phyloP scores from a whole-genome alignment of 2,113 vertebrate genomes.

The Illadopsis cleaveri region DNA sequence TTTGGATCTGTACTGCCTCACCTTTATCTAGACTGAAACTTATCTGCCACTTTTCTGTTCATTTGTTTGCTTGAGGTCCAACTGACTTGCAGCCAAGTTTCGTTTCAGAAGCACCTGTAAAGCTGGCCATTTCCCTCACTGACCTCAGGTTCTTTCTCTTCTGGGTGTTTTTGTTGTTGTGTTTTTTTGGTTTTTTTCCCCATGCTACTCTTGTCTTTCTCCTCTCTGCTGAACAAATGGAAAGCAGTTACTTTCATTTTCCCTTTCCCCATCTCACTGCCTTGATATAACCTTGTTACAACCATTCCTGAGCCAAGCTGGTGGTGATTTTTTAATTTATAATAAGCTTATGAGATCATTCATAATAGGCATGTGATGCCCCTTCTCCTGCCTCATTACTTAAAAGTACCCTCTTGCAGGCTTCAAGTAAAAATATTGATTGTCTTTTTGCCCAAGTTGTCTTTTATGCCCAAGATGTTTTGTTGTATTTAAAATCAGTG shows the following conservation, averaged over 20 bases:
- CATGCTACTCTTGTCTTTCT: not conserved
- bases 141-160: not conserved
- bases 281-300: not conserved
- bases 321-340: not conserved
- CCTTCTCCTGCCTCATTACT: not conserved
- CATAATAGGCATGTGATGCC: not conserved
- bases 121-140: not conserved
- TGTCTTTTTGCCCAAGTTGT: not conserved
- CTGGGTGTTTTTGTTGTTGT: not conserved
- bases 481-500: not conserved
- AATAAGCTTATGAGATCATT: not conserved
- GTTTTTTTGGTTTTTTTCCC: not conserved
- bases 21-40: not conserved
- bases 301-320: not conserved
- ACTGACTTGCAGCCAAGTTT: not conserved
- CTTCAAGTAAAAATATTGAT: not conserved
- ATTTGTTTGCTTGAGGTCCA: not conserved
- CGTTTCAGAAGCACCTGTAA: not conserved
- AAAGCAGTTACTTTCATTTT: not conserved
- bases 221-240: not conserved
- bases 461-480: not conserved
- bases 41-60: not conserved
- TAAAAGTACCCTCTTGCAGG: not conserved
- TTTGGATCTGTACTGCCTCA: not conserved
- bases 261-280: not conserved